Evolutionary conservation across 53 echinoderm and acorn worm species (phyloP), one percentile per base, ranked within the genome.

Genomic region (Hippasteria phrygiana): DNA sequence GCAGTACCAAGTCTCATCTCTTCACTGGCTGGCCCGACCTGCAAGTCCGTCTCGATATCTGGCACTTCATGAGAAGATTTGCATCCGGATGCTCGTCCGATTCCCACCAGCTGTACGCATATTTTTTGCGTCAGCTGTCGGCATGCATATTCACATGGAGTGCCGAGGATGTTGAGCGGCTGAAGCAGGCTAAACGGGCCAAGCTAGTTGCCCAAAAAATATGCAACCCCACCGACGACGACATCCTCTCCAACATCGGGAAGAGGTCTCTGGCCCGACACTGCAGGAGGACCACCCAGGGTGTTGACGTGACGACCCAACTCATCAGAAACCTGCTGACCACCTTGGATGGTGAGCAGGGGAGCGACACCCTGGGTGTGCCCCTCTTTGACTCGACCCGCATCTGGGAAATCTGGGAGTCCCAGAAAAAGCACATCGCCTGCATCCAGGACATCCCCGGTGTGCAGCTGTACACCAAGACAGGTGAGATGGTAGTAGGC

Each of bases 31-130:
- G 92, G 94, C 77, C 83, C 13, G 75, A 83, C 41, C 51, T 94
- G 59, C 34, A 63, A 26, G 75, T 96, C 45, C 87, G 89, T 1
- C 92, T n/a, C n/a, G n/a, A n/a, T n/a, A n/a, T n/a, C n/a, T n/a
- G n/a, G n/a, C n/a, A n/a, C n/a, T n/a, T n/a, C n/a, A n/a, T n/a
- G 94, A 0, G 92, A 96, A 74, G 87, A 92, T 66, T 95, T 90
- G 90, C 95, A n/a, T 43, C 65, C 14, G 87, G 73, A n/a, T 92
- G 94, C 72, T 87, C 92, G n/a, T 83, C 88, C 2, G 74, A 92
- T 14, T 71, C 87, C 6, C 92, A 95, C 55, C 91, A 88, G 24
- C 79, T 95, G 47, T 93, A 95, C 82, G 32, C 77, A 14, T 41
- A 74, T 53, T 92, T 92, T 42, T 35, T 94, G 71, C 38, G 84